Evolutionary conservation across 2,888 invertebrate genomes (phyloP).

Genomic region (Buathra laborator): DNA sequence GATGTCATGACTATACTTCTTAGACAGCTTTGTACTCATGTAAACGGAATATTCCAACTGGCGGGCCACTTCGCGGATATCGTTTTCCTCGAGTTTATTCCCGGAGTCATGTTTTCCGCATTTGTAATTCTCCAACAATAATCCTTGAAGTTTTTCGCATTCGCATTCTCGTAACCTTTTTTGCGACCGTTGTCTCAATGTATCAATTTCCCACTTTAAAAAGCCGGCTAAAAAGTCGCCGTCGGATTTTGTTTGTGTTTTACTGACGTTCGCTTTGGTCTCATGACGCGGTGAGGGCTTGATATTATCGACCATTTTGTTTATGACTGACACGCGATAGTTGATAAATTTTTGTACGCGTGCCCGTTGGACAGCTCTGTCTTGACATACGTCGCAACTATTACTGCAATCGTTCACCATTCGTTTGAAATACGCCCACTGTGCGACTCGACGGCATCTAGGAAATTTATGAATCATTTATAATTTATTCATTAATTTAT

Average conservation of each 20-base stretch:
- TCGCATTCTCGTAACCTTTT: conserved; percentile 20
- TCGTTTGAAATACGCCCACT: conserved; percentile 18
- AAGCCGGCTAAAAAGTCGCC: not conserved
- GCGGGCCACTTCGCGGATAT: conserved; percentile 44
- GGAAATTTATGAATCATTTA: conserved; percentile 8
- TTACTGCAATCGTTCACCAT: not conserved
- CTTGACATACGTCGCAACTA: conserved; percentile 48
- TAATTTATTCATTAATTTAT: not conserved
- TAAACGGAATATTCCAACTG: conserved; percentile 44
- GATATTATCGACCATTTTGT: not conserved
- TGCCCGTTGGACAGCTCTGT: conserved; percentile 9
- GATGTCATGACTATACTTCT: conserved; percentile 47
- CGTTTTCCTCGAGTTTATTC: not conserved
- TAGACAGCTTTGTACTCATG: not conserved
- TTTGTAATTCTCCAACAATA: conserved; percentile 38
- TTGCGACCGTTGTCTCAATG: too few relatives aligned
- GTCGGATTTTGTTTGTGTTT: not conserved
- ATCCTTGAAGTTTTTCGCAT: conserved; percentile 2
- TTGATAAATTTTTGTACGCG: not conserved
- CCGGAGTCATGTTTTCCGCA: not conserved
- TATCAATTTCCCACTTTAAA: not conserved
- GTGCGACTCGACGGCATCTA: conserved; percentile 49
- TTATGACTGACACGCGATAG: conserved; percentile 5
- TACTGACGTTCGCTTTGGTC: not conserved
- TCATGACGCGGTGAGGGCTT: not conserved